A percentile compares a stretch with the other conserved stretches of the same genome.
These are phyloP conservation scores for Keiferia lycopersicella DNA, from an alignment of 2,888 invertebrate species.

Conservation along the genomic window DNA sequence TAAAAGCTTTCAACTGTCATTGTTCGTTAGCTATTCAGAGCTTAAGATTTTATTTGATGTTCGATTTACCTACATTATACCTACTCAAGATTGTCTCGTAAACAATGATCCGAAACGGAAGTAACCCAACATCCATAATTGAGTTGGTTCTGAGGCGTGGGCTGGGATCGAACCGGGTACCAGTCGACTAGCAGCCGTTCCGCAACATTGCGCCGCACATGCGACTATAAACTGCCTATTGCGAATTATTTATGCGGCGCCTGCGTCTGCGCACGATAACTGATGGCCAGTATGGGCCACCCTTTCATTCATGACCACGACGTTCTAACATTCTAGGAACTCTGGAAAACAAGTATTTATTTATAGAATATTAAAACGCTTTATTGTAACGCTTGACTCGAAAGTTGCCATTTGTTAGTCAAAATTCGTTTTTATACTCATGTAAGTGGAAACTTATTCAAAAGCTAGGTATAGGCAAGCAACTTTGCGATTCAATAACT, in stretches of 20 bases:
- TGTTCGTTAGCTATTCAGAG: conserved; percentile 8
- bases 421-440: neutral
- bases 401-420: neutral
- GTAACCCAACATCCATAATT: conserved; percentile 53
- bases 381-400: neutral
- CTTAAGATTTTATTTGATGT: conserved; percentile 11
- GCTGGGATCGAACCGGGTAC: conserved; percentile 41
- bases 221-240: conserved; percentile 47
- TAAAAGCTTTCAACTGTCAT: conserved; percentile 12
- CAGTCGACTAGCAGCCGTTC: conserved; percentile 43
- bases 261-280: conserved; percentile 34
- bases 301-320: neutral
- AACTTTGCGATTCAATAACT: conserved; percentile 56
- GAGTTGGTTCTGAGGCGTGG: conserved; percentile 57
- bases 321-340: neutral
- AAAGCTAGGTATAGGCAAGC: conserved; percentile 30
- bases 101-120: conserved; percentile 47
- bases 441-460: neutral
- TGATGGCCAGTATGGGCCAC: neutral
- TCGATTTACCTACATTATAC: neutral
- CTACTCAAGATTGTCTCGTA: conserved; percentile 2
- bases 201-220: conserved; percentile 55
- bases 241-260: conserved; percentile 63
- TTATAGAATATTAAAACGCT: neutral
- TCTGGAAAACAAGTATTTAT: neutral